phyloP scores from a whole-genome alignment of 2,797 vertebrate genomes.

The Sciaenops ocellatus region DNA sequence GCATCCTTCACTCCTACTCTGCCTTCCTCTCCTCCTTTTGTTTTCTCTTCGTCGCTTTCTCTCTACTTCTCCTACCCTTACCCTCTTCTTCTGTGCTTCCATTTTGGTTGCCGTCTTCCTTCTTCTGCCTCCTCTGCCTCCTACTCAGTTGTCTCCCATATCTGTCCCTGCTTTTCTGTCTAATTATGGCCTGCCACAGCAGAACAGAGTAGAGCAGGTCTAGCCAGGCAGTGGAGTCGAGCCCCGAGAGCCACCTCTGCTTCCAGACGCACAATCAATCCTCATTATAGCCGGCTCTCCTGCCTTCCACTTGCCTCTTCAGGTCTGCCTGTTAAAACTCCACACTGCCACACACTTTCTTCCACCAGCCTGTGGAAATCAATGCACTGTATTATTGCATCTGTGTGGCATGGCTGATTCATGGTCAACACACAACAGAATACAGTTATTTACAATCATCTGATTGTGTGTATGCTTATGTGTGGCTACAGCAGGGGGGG shows the following conservation, averaged over 20 bases:
- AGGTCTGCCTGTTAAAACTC: constrained; percentile 60
- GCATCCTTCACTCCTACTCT: constrained; percentile 72
- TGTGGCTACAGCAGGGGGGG: constrained; percentile 1
- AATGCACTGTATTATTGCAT: constrained; percentile 40
- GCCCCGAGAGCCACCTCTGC: constrained; percentile 73
- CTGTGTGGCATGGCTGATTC: constrained; percentile 41
- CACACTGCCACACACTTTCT: constrained; percentile 46
- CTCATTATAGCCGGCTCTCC: constrained; percentile 75
- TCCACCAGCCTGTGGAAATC: constrained; percentile 49
- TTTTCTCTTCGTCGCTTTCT: constrained; percentile 61
- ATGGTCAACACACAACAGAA: constrained; percentile 35
- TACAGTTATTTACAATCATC: constrained; percentile 53
- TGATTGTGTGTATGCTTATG: neutral
- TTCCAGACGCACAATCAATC: constrained; percentile 80
- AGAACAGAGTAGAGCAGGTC: constrained; percentile 69
- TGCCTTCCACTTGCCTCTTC: constrained; percentile 51
- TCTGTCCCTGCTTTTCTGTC: constrained; percentile 75
- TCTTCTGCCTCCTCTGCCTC: constrained; percentile 69
- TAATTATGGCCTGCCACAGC: constrained; percentile 82
- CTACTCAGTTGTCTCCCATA: constrained; percentile 74
- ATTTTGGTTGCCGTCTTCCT: constrained; percentile 65
- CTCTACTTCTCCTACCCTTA: constrained; percentile 37
- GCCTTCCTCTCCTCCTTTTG: constrained; percentile 67
- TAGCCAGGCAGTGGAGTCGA: constrained; percentile 67
- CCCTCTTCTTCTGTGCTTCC: constrained; percentile 56